Evolutionary conservation across 2,113 vertebrate genomes (phyloP).

Genomic region (Serilophus lunatus): DNA sequence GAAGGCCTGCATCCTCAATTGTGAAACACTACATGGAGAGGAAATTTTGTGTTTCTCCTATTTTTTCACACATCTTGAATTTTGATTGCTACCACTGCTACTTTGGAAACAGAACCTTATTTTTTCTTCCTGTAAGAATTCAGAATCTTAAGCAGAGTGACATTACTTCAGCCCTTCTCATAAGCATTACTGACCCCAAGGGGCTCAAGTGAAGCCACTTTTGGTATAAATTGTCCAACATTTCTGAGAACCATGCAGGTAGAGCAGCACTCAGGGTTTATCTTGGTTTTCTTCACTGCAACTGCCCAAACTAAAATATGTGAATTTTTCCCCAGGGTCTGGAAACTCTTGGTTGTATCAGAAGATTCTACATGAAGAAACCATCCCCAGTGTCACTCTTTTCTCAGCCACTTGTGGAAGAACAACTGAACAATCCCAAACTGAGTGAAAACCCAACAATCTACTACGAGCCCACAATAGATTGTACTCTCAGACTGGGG

Average conservation of each 20-base stretch:
- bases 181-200: neutral
- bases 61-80: neutral
- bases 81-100: neutral
- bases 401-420: constrained; percentile 28
- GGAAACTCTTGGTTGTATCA: constrained; percentile 82
- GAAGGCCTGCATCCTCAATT: neutral
- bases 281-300: neutral
- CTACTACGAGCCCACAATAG: constrained; percentile 88
- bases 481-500: constrained; percentile 83
- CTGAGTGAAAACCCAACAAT: neutral
- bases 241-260: neutral
- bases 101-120: neutral
- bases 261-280: rapidly evolving
- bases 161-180: neutral
- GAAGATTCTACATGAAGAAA: constrained; percentile 68
- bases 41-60: neutral
- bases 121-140: neutral
- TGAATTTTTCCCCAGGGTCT: constrained; percentile 75
- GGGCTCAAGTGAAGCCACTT: neutral
- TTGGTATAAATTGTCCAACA: rapidly evolving
- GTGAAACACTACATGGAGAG: neutral
- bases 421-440: neutral
- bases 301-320: neutral
- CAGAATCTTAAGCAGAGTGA: neutral
- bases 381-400: constrained; percentile 75